phyloP scores from a whole-genome alignment of 92 coral and sea anemone species.

The Paragorgia papillata region DNA sequence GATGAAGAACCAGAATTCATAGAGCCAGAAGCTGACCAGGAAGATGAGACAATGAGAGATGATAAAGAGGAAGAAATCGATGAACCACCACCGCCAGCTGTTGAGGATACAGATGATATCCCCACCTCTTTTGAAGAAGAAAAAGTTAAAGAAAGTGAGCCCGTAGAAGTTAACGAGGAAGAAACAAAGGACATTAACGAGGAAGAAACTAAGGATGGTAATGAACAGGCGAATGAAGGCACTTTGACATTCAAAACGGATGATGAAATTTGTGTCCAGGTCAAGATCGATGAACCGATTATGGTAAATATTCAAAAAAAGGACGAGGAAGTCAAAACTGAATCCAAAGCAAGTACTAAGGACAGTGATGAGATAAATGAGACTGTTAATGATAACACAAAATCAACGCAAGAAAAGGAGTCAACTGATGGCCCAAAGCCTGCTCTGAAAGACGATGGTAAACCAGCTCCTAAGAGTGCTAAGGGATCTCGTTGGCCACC shows the following conservation, averaged over 20 bases:
- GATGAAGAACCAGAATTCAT: background rate
- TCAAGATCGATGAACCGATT: background rate
- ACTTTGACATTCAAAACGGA: background rate
- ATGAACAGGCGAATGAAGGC: background rate
- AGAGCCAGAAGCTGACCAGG: background rate
- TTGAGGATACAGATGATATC: background rate
- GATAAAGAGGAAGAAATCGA: background rate
- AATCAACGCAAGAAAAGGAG: background rate
- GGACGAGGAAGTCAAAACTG: background rate
- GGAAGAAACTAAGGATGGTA: background rate
- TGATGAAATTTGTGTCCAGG: background rate
- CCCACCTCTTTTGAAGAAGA: background rate
- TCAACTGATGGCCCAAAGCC: background rate
- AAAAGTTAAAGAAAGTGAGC: background rate
- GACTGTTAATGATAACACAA: too few relatives aligned
- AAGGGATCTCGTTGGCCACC: conserved; percentile 13
- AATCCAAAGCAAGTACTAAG: background rate
- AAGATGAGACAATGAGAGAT: background rate
- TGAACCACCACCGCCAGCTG: background rate
- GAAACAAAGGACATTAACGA: background rate
- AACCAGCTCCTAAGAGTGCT: background rate
- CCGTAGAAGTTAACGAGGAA: background rate
- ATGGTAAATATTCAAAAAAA: background rate
- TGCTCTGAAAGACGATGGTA: background rate
- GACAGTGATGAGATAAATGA: background rate